Percentiles rank a stretch among this genome's conserved stretches.
Conservation (phyloP, 2,113 vertebrate species). For the Psittacus erithacus region DNA sequence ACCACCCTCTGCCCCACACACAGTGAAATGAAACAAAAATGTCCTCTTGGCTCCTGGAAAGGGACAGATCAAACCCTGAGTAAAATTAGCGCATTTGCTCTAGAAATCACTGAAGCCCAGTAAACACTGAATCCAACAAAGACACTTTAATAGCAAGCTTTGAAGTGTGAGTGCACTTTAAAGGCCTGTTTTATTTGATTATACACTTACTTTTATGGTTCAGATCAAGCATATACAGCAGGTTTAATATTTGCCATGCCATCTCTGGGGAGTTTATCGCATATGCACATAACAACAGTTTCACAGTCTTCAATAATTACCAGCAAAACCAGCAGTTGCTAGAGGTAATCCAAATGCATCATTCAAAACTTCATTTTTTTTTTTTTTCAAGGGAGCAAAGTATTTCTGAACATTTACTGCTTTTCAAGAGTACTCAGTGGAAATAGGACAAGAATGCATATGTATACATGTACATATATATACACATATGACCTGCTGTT, state of each 20-base stretch:
- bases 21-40: neutral
- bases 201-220: slow-evolving; percentile 42
- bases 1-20: fast-evolving
- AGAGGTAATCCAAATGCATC: neutral
- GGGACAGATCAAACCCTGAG: neutral
- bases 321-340: neutral
- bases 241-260: slow-evolving; percentile 9
- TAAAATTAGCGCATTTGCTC: neutral
- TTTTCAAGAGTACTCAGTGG: neutral
- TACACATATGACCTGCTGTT: neutral
- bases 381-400: neutral
- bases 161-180: neutral
- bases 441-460: neutral
- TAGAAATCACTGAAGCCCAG: neutral
- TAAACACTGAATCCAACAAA: neutral
- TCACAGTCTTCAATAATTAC: neutral
- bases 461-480: neutral
- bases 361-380: neutral
- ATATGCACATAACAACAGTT: neutral
- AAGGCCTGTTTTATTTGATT: slow-evolving; percentile 8
- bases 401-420: neutral
- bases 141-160: neutral
- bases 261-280: neutral
- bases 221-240: slow-evolving; percentile 27
- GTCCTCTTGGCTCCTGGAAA: neutral